Conservation (phyloP, 2,888 invertebrate species). For the Aporophyla nigra region DNA sequence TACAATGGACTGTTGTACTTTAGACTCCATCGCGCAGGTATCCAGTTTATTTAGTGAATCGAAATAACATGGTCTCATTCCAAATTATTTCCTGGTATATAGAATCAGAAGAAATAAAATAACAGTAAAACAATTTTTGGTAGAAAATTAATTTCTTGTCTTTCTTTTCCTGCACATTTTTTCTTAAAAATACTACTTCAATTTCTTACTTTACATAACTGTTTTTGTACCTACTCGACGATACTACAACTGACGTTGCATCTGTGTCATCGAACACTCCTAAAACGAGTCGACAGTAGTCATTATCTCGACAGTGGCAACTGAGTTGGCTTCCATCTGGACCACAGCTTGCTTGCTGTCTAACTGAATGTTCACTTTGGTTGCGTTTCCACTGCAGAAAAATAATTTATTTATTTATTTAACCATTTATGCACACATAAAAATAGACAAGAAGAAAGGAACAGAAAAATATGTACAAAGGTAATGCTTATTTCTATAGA, state of each 20-base stretch:
- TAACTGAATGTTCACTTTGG: slow-evolving; percentile 60
- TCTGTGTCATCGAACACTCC: not conserved
- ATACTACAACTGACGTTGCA: not conserved
- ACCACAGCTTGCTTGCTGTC: slow-evolving; percentile 39
- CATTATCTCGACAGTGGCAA: slow-evolving; percentile 59
- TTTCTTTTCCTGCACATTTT: not conserved
- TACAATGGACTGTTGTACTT: not conserved
- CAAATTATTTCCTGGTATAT: not conserved
- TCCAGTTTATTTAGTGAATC: not conserved
- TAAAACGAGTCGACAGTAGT: not conserved
- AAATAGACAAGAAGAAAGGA: no score
- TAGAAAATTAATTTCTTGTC: not conserved
- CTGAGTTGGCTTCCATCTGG: slow-evolving; percentile 49
- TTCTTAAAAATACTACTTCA: not conserved
- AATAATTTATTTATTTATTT: not conserved
- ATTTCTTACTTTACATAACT: not conserved
- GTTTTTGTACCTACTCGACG: not conserved
- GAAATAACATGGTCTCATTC: not conserved
- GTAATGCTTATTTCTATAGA: no score
- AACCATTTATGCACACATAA: no score
- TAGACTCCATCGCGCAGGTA: not conserved
- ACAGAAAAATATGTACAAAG: no score
- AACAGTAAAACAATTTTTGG: not conserved
- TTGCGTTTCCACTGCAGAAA: slow-evolving; percentile 57
- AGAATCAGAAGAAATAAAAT: not conserved